Evolutionary conservation across 1,140 invertebrate species (phyloP), one percentile per base, ranked within the genome.

Genomic region (Drosophila fuyamai): DNA sequence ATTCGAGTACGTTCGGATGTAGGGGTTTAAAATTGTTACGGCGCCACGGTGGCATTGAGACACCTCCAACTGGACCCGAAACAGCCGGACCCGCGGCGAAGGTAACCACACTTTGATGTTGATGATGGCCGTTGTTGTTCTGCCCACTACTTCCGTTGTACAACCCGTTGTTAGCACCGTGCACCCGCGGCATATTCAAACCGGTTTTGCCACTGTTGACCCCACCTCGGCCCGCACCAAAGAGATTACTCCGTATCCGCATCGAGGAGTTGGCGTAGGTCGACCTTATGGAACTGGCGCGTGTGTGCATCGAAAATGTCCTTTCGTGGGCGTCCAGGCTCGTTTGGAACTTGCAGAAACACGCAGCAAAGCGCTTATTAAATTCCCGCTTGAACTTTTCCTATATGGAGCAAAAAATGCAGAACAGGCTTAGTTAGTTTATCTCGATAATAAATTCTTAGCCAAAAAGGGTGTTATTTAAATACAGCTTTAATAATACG

Each of bases 321-420:
- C 91, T 74, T 13, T 92, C 91, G 27, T 89, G 80, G 8, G 60
- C 53, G 5, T 91, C 91, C 46, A 91, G 50, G n/a, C 63, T 76
- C 2, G 86, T 90, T 47, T 89, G 70, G 47, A 89, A 83, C 51
- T 89, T 85, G 57, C 91, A 92, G 40, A 92, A 91, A 59, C 88
- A 92, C 6, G 85, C 76, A 10, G 95, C 94, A 76, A 95, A 95
- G 12, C 95, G 93, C 65, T 94, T 94, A 76, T 95, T 94, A 71
- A 96, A 95, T 92, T 96, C 95, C 23, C 95, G 94, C 84, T 95
- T 95, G 78, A 96, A 95, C 91, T 96, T 96, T 92, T 95, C 95
- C 95, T 96, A 56, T 2, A 55, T 67, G 23, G 4, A 43, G n/a
- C 46, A 14, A 71, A 10, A 44, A 10, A 23, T 12, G 1, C 5